These are phyloP conservation scores for Neotoma lepida DNA, from an alignment of 2,113 vertebrate genomes.

Conservation along the genomic window DNA sequence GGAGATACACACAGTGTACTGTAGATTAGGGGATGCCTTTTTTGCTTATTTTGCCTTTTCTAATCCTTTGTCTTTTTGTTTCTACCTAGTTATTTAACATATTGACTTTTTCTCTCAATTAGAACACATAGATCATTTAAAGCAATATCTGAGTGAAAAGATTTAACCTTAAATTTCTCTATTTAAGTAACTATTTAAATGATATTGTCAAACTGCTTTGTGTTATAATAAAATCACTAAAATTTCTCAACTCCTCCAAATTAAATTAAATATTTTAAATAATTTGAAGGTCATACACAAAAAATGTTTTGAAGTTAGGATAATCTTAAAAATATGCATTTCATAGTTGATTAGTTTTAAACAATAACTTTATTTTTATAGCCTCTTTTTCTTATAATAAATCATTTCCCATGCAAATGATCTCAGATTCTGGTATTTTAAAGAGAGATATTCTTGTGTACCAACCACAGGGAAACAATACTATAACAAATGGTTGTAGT, in stretches of 20 bases:
- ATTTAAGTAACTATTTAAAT: neutral
- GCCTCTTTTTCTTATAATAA: neutral
- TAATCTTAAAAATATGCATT: neutral
- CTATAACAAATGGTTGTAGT: neutral
- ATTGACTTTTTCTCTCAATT: neutral
- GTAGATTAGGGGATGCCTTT: neutral
- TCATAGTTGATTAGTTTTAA: neutral
- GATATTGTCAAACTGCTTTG: neutral
- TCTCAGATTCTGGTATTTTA: neutral
- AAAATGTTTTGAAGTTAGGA: neutral
- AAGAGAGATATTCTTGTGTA: neutral
- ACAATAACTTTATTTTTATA: neutral
- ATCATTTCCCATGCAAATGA: neutral
- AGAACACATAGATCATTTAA: neutral
- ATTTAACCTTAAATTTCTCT: constrained; percentile 5
- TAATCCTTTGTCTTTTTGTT: neutral
- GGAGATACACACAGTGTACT: neutral
- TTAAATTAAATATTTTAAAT: neutral
- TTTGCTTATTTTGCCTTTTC: neutral
- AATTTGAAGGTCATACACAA: neutral
- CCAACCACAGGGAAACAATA: neutral
- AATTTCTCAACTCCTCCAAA: neutral
- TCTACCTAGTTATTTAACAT: constrained; percentile 25
- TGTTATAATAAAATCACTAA: neutral
- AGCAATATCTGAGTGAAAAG: neutral